phyloP scores from a whole-genome alignment of 2,797 vertebrate species.

The Melanogrammus aeglefinus region DNA sequence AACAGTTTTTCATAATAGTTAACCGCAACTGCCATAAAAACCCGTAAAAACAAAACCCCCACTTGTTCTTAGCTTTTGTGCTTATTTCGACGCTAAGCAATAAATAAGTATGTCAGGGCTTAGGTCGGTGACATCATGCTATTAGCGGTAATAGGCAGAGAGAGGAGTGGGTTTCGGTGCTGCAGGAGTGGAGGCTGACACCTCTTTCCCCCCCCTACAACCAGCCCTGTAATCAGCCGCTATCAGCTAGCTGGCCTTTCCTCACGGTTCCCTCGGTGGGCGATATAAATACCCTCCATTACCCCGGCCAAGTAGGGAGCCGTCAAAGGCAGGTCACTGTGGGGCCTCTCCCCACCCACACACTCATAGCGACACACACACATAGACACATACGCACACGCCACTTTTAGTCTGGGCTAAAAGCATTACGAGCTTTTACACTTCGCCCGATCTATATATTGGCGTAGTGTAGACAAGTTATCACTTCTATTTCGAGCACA shows the following conservation, averaged over 20 bases:
- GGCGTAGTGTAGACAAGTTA: slow-evolving; percentile 50
- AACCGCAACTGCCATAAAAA: background rate
- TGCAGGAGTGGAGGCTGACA: slow-evolving; percentile 43
- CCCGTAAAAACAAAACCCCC: background rate
- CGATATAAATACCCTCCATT: slow-evolving; percentile 64
- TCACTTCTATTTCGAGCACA: slow-evolving; percentile 48
- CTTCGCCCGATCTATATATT: slow-evolving; percentile 23
- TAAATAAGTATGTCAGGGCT: background rate
- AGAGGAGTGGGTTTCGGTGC: slow-evolving; percentile 40
- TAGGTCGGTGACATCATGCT: slow-evolving; percentile 33
- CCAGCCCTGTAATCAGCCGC: slow-evolving; percentile 56
- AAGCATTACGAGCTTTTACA: slow-evolving; percentile 27
- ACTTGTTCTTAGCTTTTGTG: background rate
- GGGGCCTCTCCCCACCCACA: slow-evolving; percentile 13
- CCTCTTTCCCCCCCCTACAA: slow-evolving; percentile 30
- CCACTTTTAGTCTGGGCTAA: slow-evolving; percentile 31
- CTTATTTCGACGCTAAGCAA: background rate
- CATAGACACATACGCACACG: slow-evolving; percentile 6
- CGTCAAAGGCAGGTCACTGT: slow-evolving; percentile 30
- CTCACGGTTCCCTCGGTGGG: slow-evolving; percentile 35
- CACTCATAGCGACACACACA: background rate
- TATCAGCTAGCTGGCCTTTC: slow-evolving; percentile 46
- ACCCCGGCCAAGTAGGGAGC: slow-evolving; percentile 36
- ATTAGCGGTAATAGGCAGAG: slow-evolving; percentile 44
- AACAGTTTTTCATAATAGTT: too few relatives aligned